Evolutionary conservation across 1,140 invertebrate genomes (phyloP).

Genomic region (Drosophila ironensis): DNA sequence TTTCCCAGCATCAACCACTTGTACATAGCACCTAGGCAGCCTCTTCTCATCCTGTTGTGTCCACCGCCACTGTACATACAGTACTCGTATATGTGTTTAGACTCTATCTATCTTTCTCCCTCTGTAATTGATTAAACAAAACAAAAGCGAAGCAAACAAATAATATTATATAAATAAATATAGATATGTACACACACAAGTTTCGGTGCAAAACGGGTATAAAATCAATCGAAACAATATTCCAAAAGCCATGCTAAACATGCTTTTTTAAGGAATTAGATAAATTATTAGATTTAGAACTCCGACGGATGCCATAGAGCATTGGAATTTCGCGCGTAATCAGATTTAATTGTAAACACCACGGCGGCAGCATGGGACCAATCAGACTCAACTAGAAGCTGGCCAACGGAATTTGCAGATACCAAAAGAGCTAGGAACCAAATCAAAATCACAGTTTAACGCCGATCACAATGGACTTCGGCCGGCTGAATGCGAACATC

Average conservation of each 20-base stretch:
- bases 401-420: too few species aligned
- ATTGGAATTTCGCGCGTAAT: constrained; percentile 43
- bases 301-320: too few species aligned
- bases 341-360: constrained; percentile 66
- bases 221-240: constrained; percentile 59
- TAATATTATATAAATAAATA: constrained; percentile 15
- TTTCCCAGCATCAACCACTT: constrained; percentile 45
- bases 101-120: too few species aligned
- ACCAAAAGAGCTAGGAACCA: background rate
- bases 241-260: constrained; percentile 23
- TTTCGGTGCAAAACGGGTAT: constrained; percentile 81
- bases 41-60: constrained; percentile 38
- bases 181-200: constrained; percentile 58
- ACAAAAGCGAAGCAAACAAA: constrained; percentile 3
- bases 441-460: too few species aligned
- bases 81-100: constrained; percentile 30
- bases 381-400: constrained; percentile 48
- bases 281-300: constrained; percentile 63
- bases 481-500: constrained; percentile 59
- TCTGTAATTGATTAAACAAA: constrained; percentile 42
- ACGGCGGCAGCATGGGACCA: constrained; percentile 65
- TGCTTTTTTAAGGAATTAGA: constrained; percentile 55
- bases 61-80: constrained; percentile 36
- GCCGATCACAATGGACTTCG: constrained; percentile 65
- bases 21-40: constrained; percentile 58